These are phyloP conservation scores for Cantharis rustica DNA, from an alignment of 2,888 invertebrate species.

Conservation along the genomic window DNA sequence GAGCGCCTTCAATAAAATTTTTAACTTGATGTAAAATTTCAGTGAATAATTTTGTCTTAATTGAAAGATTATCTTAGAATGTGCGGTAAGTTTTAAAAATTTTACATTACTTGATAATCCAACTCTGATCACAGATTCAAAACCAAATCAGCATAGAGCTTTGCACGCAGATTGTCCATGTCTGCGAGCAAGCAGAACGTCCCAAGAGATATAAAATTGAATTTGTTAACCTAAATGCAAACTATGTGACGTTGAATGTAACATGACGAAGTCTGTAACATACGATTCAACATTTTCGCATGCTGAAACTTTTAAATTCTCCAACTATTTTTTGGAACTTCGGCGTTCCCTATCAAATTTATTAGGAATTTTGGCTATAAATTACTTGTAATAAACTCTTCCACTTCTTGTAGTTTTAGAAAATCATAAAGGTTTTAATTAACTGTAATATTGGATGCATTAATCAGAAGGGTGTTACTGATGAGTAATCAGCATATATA, in stretches of 20 bases:
- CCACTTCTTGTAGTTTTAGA: slow-evolving; percentile 39
- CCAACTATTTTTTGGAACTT: not conserved
- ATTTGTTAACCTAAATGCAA: slow-evolving; percentile 32
- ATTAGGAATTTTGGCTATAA: slow-evolving; percentile 34
- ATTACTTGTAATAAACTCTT: slow-evolving; percentile 39
- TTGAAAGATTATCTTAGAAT: not conserved
- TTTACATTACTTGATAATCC: slow-evolving; percentile 15
- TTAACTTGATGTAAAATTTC: not conserved
- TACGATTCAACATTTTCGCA: slow-evolving; percentile 22
- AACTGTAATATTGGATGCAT: slow-evolving; percentile 51
- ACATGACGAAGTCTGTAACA: slow-evolving; percentile 26
- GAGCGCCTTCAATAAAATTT: not conserved
- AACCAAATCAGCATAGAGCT: slow-evolving; percentile 24
- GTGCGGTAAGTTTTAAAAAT: not conserved
- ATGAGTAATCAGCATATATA: slow-evolving; percentile 52
- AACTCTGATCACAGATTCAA: slow-evolving; percentile 22
- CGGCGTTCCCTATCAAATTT: not conserved
- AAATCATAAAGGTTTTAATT: slow-evolving; percentile 55
- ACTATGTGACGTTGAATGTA: slow-evolving; percentile 30
- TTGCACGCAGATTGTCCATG: slow-evolving; percentile 29
- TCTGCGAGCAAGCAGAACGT: slow-evolving; percentile 21
- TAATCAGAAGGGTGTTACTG: slow-evolving; percentile 53
- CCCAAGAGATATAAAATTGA: slow-evolving; percentile 27
- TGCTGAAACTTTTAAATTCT: slow-evolving; percentile 12
- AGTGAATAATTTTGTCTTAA: not conserved